Base-by-base conservation (phyloP, 1,140 invertebrate species). In the Anastrepha ludens region DNA sequence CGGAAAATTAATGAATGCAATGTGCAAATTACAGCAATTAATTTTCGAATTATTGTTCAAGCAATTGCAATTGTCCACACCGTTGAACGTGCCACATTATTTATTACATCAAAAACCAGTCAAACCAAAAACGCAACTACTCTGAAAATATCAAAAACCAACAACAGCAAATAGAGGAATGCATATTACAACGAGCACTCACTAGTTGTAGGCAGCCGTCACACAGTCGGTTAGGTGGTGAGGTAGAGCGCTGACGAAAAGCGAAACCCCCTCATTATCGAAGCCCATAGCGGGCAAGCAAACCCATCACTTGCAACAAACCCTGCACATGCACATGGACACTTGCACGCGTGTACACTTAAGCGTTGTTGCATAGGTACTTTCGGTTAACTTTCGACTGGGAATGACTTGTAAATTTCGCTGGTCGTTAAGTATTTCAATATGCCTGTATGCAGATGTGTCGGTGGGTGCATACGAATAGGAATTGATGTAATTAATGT, bases 1-100 rank as follows among this genome's bases (percentile, higher is more conserved):
- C 15, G 6, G 13, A 81, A 81, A 62, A 81, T 81, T 50, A 81
- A 86, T 86, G 85, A 59, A 86, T 59, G 85, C 58, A 62, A 44
- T 60, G 59, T 62, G 85, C 85, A 62, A 86, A 86, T 86, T 86
- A 86, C 85, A 60, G 85, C 62, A 86, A 86, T 86, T 86, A 86
- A 86, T 60, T 86, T 86, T 62, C 29, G 58, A 85, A 86, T 86
- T 86, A 86, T 60, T 86, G 59, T 29, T 62, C 58, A 59, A 86
- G 85, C 85, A 59, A 86, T 60, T 86, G 58, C 59, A 86, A 86
- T 86, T 86, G 85, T 86, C 85, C 59, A 86, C 85, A 59, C 50
- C 59, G 85, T 81, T 81, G 74, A 55, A 55, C 44, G 74, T 81
- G 74, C 47, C 74, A 81, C 74, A 81, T 81, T 55, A 81, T 81